Evolutionary conservation across 2,113 vertebrate genomes (phyloP).

Genomic region (Corvus moneduloides): DNA sequence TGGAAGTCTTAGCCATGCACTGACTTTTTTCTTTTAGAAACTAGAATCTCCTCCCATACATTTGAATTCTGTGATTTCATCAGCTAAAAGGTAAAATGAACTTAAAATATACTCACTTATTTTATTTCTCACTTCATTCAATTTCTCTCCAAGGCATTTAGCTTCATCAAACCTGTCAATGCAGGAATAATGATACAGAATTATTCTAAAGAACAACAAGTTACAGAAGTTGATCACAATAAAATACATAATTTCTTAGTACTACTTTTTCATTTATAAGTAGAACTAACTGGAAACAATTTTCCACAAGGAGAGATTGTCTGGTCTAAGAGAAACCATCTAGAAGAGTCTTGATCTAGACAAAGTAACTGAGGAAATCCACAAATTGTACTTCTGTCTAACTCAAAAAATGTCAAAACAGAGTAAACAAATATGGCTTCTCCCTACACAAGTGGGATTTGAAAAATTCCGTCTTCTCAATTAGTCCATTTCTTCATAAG

Average conservation of each 20-base stretch:
- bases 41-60: background rate
- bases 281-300: background rate
- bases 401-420: background rate
- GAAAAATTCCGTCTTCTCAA: background rate
- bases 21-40: background rate
- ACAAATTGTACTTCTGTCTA: background rate
- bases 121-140: constrained; percentile 80
- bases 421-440: background rate
- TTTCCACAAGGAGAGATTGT: background rate
- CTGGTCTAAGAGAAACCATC: background rate
- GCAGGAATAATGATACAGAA: background rate
- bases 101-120: constrained; percentile 84
- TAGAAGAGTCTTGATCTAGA: background rate
- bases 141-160: constrained; percentile 81
- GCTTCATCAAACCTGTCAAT: constrained; percentile 84
- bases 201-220: background rate
- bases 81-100: background rate
- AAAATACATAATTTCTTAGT: background rate
- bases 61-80: background rate
- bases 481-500: background rate
- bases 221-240: background rate
- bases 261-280: background rate
- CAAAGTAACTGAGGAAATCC: background rate
- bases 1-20: background rate
- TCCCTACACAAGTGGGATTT: background rate